These are phyloP conservation scores for Phytoseiulus persimilis DNA, from an alignment of 2,888 invertebrate species.

Conservation along the genomic window DNA sequence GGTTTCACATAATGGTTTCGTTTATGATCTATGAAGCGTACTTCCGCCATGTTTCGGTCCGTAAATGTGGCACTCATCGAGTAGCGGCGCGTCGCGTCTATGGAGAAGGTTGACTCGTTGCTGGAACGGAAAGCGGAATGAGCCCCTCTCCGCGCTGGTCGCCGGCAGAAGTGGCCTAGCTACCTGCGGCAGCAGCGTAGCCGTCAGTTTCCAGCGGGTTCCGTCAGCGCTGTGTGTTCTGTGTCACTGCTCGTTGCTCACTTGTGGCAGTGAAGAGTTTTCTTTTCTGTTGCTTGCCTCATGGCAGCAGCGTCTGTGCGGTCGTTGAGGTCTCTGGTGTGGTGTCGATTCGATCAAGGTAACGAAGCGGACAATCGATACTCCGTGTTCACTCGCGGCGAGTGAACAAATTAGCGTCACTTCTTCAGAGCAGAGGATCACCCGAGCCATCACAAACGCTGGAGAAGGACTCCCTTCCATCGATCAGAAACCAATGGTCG, in stretches of 20 bases:
- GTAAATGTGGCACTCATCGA: not conserved
- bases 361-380: not conserved
- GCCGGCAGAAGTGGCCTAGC: constrained; percentile 5
- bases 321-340: not conserved
- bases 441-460: not conserved
- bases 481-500: not conserved
- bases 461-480: not conserved
- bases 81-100: not conserved
- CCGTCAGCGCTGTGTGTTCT: not conserved
- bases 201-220: not conserved
- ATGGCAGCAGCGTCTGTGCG: not conserved
- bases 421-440: not conserved
- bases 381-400: not conserved
- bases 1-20: not conserved
- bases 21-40: not conserved
- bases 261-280: not conserved
- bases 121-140: constrained; percentile 5
- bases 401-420: not conserved
- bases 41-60: not conserved
- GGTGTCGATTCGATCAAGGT: not conserved
- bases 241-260: not conserved
- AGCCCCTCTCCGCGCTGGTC: not conserved
- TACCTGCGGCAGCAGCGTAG: not conserved
- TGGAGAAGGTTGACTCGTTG: not conserved
- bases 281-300: not conserved